Evolutionary conservation across 2,888 invertebrate genomes (phyloP), one percentile per base, ranked within the genome.

Genomic region (Drosophila setosimentum): DNA sequence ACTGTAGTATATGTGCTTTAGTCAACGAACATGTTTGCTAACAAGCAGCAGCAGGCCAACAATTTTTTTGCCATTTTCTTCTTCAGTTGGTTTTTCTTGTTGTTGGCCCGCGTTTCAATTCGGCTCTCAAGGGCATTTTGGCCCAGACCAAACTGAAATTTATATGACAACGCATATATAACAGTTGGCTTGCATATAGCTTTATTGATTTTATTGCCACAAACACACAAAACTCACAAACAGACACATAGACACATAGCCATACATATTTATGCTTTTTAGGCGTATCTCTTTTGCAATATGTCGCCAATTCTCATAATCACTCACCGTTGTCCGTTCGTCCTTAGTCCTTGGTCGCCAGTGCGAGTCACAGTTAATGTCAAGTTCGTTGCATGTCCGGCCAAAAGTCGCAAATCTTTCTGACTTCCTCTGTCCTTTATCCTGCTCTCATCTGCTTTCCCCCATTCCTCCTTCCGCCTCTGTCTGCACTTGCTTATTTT

Each of bases 331-430:
- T 32, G 32, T 32, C 33, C 33, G 0, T 18, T 4, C n/a, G 24
- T 24, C 45, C 45, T 45, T 67, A n/a, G 40, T 50, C 35, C 33
- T 45, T 24, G 45, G 2, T 32, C 0, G 5, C 16, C 32, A 35
- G 54, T 35, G 35, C 54, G 33, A 33, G 29, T 42, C 33, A 57
- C 30, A 73, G 58, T 42, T 61, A 55, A 57, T 60, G 65, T 80
- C 78, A 80, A 80, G 80, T 71, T 68, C 59, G 72, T 68, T 48
- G 77, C 72, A 55, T 73, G 67, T 71, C 76, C 77, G 73, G 63
- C 60, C 35, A 62, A 84, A 42, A 83, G 79, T 87, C 74, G 77
- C 89, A 84, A 83, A 89, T 87, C 85, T 82, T 87, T 70, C 66
- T 32, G 48, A 57, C 61, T 64, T 37, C 24, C 48, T 33, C 45